These are phyloP conservation scores for Rhaphigaster nebulosa DNA, from an alignment of 2,888 invertebrate genomes.

Conservation along the genomic window DNA sequence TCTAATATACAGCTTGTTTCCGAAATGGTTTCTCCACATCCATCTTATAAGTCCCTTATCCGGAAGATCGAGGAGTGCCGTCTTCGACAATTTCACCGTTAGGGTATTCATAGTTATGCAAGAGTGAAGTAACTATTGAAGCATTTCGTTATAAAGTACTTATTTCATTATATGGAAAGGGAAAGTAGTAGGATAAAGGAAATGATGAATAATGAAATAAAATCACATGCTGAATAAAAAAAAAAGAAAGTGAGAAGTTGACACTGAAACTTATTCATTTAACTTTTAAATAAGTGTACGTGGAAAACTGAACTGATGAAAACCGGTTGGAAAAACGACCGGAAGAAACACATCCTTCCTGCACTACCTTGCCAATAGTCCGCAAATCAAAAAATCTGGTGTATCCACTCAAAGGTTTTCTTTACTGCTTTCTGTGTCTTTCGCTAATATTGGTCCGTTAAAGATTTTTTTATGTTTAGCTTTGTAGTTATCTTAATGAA, in stretches of 20 bases:
- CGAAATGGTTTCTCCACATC: conserved; percentile 32
- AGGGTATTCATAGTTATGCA: background rate
- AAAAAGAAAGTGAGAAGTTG: background rate
- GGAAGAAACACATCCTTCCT: background rate
- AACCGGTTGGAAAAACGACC: background rate
- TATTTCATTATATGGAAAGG: conserved; percentile 23
- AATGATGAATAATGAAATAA: conserved; percentile 31
- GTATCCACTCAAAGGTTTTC: too few species aligned
- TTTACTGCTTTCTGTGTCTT: too few species aligned
- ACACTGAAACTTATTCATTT: background rate
- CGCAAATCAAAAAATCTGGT: too few species aligned
- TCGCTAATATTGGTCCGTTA: too few species aligned
- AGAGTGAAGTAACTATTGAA: background rate
- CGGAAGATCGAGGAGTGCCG: conserved; percentile 25
- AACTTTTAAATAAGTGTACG: background rate
- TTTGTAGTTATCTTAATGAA: too few species aligned
- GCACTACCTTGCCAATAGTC: background rate
- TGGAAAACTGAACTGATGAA: background rate
- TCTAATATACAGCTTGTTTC: conserved; percentile 17
- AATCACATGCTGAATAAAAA: background rate
- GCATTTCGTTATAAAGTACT: conserved; percentile 2
- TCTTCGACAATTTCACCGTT: conserved; percentile 7
- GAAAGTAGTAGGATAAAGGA: background rate
- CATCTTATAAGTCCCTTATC: conserved; percentile 22
- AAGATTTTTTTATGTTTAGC: too few species aligned